Base-by-base conservation (phyloP, 2,113 vertebrate genomes). In the Chloropsis hardwickii region DNA sequence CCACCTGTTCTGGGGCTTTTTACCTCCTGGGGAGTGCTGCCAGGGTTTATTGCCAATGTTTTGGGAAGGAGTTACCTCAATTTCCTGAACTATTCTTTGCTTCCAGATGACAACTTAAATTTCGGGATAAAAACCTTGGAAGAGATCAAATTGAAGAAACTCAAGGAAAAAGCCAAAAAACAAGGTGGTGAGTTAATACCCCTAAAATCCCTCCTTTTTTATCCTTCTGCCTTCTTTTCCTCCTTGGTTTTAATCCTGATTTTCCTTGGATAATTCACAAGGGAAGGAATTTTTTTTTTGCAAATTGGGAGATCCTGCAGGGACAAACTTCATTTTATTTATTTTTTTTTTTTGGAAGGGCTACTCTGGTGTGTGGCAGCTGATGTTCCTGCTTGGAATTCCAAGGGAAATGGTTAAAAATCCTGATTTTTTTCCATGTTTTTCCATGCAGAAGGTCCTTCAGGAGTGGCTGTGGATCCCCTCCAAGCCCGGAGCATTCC, bases 81-180 rank as follows among this genome's bases (percentile, higher is more conserved):
- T 21, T 66, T 58, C 67, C 53, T 85, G 67, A 48, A 27, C 10
- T 22, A 0, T 65, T 94, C 64, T 85, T 5, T 37, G 47, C 95
- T 94, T 86, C 53, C 92, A 99, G 99, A 97, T 72, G 98, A 98
- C 81, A 94, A 90, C 12, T 97, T 99, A 81, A 98, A 99, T 96
- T 99, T 99, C 42, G 98, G 99, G 74, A 98, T 99, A 81, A 99
- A 99, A 98, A 99, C 99, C 24, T 93, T 99, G 69, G 98, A 99
- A 93, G 99, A 99, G 97, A 99, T 99, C 88, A 98, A 98, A 58
- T 91, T 98, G 97, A 99, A 99, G 96, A 99, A 99, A 80, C 97
- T 99, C 48, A 99, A 98, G 84, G 98, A 98, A 71, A 99, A 98
- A 98, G 97, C 98, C 89, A 99, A 98, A 95, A 98, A 97, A 93